These are phyloP conservation scores for Idris sp. DNA, from an alignment of 1,140 invertebrate genomes.

Conservation along the genomic window DNA sequence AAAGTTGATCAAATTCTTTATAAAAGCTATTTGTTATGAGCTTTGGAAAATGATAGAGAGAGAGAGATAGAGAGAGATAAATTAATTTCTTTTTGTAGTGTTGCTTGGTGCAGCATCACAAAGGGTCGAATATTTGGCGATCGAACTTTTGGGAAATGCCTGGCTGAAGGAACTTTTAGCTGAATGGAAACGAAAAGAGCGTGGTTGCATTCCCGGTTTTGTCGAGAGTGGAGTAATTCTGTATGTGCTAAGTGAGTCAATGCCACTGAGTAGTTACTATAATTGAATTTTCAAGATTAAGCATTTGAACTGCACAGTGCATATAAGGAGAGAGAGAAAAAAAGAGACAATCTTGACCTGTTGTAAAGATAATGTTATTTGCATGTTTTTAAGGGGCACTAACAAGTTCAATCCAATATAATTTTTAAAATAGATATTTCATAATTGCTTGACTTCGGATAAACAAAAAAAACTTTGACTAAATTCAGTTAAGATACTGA, in stretches of 20 bases:
- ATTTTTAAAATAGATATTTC: too few relatives aligned
- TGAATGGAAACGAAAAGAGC: conserved; percentile 86
- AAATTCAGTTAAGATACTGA: too few relatives aligned
- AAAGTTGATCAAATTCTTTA: too few relatives aligned
- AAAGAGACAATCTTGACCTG: conserved; percentile 56
- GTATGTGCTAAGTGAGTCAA: conserved; percentile 88
- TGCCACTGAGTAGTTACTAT: conserved; percentile 29
- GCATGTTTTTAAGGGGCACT: neutral
- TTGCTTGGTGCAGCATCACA: conserved; percentile 90
- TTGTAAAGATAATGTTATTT: conserved; percentile 30
- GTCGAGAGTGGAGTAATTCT: conserved; percentile 90
- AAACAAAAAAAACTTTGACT: too few relatives aligned
- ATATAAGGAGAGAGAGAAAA: conserved; percentile 22
- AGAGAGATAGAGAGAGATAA: too few relatives aligned
- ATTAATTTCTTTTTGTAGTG: too few relatives aligned
- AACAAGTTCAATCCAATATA: too few relatives aligned
- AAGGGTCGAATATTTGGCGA: conserved; percentile 85
- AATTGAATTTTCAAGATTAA: conserved; percentile 62
- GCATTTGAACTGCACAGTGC: conserved; percentile 39
- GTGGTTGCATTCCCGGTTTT: conserved; percentile 90
- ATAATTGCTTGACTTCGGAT: too few relatives aligned
- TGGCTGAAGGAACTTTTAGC: conserved; percentile 85
- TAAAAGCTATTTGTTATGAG: too few relatives aligned
- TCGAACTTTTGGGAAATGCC: conserved; percentile 87
- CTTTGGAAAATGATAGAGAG: too few relatives aligned